Evolutionary conservation across 2,888 invertebrate genomes (phyloP).

Genomic region (Amphipyra berbera): DNA sequence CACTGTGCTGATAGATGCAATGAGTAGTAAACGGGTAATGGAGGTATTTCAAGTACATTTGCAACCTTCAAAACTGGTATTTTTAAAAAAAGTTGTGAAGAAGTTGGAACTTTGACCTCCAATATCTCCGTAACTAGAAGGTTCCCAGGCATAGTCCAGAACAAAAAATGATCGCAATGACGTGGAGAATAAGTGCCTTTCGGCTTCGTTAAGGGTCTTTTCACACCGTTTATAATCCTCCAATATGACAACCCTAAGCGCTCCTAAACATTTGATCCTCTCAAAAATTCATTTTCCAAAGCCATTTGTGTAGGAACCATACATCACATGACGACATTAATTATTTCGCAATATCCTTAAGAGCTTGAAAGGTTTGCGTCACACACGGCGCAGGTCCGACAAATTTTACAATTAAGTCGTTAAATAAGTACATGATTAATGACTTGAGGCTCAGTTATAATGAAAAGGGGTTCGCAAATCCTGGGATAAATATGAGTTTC

Average conservation of each 20-base stretch:
- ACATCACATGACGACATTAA: slow-evolving; percentile 51
- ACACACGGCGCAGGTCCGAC: slow-evolving; percentile 47
- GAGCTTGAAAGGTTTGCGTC: slow-evolving; percentile 35
- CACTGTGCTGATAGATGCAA: too few relatives aligned
- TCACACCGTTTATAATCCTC: background rate
- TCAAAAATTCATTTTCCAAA: slow-evolving; percentile 29
- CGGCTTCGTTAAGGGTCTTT: too few relatives aligned
- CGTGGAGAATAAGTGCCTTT: too few relatives aligned
- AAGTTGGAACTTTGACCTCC: too few relatives aligned
- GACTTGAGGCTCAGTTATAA: slow-evolving; percentile 29
- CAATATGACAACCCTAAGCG: slow-evolving; percentile 12
- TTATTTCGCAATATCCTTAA: slow-evolving; percentile 51
- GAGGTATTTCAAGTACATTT: too few relatives aligned
- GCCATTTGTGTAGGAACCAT: slow-evolving; percentile 32
- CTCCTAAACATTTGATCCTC: slow-evolving; percentile 26
- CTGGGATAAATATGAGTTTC: slow-evolving; percentile 26
- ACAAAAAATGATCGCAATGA: too few relatives aligned
- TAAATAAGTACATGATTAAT: slow-evolving; percentile 56
- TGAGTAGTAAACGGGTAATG: too few relatives aligned
- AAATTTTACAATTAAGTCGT: slow-evolving; percentile 57
- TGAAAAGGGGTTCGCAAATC: slow-evolving; percentile 33
- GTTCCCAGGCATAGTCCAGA: too few relatives aligned
- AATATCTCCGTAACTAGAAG: too few relatives aligned
- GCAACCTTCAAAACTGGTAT: too few relatives aligned
- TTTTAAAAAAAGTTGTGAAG: too few relatives aligned